Evolutionary conservation across 2,888 invertebrate species (phyloP), one percentile per base, ranked within the genome.

Genomic region (Alloscopus bannaensis): DNA sequence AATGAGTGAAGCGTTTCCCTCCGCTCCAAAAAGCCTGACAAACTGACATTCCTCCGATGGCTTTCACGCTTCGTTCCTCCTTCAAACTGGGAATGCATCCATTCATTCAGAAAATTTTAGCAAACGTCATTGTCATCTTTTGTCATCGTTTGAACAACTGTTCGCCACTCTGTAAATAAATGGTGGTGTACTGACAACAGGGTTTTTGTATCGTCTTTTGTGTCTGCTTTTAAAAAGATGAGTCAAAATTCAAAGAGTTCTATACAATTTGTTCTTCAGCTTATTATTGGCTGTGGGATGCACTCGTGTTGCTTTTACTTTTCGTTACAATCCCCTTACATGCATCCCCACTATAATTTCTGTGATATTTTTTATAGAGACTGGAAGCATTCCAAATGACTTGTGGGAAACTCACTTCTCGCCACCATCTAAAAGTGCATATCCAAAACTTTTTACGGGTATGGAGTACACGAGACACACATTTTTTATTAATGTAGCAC

Each of bases 61-160:
- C 18, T 59, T 31, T 20, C 24, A 8, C n/a, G n/a, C n/a, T 52
- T 22, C 11, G 20, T 22, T 52, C 11, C 8, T 8, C 52, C 6
- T 52, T 3, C 4, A 2, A 52, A 52, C 22, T 13, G 36, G 13
- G 13, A 36, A 36, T 42, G 42, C 42, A 42, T 26, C 16, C 29
- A 57, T 31, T 59, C 59, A 59, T 29, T 59, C 31, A 31, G 16
- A 1, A n/a, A 59, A 47, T 42, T 60, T 72, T 45, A 18, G 65
- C 65, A 73, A n/a, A 22, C 65, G 57, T 65, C 65, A 73, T 65
- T 65, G 57, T 65, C 57, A 65, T 36, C 73, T 29, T 45, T 65
- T 65, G 65, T 73, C 73, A 73, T 73, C 65, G 42, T 73, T 73
- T 73, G 73, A 73, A 73, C 73, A 73, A 73, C 73, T 73, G 73